Evolutionary conservation across 2,113 vertebrate species (phyloP).

Genomic region (Azemiops feae): DNA sequence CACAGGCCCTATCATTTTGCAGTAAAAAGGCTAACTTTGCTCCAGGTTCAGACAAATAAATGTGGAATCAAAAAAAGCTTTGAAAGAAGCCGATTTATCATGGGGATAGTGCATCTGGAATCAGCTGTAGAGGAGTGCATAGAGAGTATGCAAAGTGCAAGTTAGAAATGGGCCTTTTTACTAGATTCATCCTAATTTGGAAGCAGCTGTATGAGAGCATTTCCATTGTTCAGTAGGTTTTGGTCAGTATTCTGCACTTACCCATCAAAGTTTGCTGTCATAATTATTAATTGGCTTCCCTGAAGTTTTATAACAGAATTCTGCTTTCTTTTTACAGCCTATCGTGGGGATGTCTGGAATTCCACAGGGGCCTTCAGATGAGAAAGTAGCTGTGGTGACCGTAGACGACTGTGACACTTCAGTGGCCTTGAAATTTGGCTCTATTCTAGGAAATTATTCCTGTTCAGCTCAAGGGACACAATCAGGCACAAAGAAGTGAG

Average conservation of each 20-base stretch:
- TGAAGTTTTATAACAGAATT: not conserved
- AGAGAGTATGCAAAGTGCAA: not conserved
- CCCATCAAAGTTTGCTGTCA: not conserved
- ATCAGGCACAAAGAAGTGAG: constrained; percentile 92
- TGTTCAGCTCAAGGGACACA: constrained; percentile 91
- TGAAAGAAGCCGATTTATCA: not conserved
- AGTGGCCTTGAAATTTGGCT: constrained; percentile 85
- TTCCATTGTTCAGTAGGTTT: not conserved
- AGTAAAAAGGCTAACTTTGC: not conserved
- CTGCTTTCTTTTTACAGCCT: constrained; percentile 71
- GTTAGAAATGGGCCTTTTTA: not conserved
- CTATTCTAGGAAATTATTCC: constrained; percentile 85
- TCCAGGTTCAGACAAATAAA: not conserved
- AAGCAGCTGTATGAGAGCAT: not conserved
- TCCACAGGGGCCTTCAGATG: constrained; percentile 89
- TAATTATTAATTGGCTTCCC: not conserved
- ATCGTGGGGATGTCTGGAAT: constrained; percentile 83
- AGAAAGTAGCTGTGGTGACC: constrained; percentile 88
- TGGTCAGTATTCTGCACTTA: not conserved
- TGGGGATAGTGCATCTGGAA: not conserved
- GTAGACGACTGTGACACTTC: constrained; percentile 89
- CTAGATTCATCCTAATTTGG: not conserved
- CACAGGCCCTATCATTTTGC: not conserved
- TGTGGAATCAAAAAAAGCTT: not conserved
- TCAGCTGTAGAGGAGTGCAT: not conserved